These are phyloP conservation scores for Drosophila sp. DNA, from an alignment of 1,140 invertebrate genomes.

Conservation along the genomic window DNA sequence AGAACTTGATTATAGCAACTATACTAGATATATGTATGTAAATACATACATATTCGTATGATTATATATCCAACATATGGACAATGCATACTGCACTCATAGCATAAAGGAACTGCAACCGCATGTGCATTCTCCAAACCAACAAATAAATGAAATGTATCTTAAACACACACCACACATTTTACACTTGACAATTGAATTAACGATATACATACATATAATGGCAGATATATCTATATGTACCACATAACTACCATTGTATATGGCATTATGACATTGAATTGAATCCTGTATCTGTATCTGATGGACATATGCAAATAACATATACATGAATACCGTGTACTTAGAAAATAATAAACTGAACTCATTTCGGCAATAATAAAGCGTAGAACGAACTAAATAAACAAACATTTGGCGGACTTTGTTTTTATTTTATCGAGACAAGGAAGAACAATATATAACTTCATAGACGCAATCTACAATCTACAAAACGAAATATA, in stretches of 20 bases:
- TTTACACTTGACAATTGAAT: constrained; percentile 54
- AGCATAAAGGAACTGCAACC: constrained; percentile 50
- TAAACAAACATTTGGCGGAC: constrained; percentile 18
- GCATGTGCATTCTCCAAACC: constrained; percentile 32
- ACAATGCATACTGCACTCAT: constrained; percentile 3
- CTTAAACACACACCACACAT: constrained; percentile 8
- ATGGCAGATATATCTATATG: constrained; percentile 26
- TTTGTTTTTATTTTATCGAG: neutral
- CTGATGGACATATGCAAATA: constrained; percentile 52
- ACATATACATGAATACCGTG: constrained; percentile 25
- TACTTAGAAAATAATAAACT: constrained; percentile 21
- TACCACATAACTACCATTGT: constrained; percentile 42
- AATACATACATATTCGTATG: neutral
- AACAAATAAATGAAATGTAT: neutral
- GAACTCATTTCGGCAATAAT: constrained; percentile 78
- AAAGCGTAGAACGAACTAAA: constrained; percentile 70
- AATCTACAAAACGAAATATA: too few relatives aligned
- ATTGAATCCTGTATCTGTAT: constrained; percentile 63
- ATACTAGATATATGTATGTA: constrained; percentile 9
- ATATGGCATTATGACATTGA: constrained; percentile 58
- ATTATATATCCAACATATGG: constrained; percentile 12
- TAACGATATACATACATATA: constrained; percentile 38
- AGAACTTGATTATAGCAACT: neutral
- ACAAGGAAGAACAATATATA: neutral
- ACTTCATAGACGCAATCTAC: too few relatives aligned